phyloP scores from a whole-genome alignment of 2,113 vertebrate species.

The Abramis brama region DNA sequence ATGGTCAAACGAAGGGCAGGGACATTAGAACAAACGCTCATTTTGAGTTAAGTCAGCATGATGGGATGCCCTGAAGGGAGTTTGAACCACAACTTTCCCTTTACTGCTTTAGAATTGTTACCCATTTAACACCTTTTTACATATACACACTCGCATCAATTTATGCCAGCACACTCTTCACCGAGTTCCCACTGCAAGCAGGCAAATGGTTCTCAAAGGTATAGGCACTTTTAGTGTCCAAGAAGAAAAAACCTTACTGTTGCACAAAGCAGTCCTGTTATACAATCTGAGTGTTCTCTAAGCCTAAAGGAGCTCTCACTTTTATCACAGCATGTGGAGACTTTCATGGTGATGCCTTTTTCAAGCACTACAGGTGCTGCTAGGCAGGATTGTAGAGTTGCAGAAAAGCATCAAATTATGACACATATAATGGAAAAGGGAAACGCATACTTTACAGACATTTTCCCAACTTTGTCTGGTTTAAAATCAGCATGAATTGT shows the following conservation, averaged over 20 bases:
- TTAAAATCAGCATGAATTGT: constrained; percentile 8
- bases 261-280: constrained; percentile 30
- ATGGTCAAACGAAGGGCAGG: constrained; percentile 28
- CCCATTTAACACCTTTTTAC: constrained; percentile 15
- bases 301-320: constrained; percentile 39
- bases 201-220: constrained; percentile 57
- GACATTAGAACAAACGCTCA: neutral
- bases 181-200: constrained; percentile 59
- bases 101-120: constrained; percentile 10
- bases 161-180: constrained; percentile 62
- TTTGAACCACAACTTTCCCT: neutral
- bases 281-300: constrained; percentile 3
- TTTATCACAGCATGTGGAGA: constrained; percentile 28
- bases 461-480: neutral
- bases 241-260: constrained; percentile 30
- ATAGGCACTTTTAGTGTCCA: constrained; percentile 30
- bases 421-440: constrained; percentile 11
- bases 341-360: constrained; percentile 25
- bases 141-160: neutral
- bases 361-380: constrained; percentile 10
- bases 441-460: constrained; percentile 3
- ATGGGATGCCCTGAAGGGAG: neutral
- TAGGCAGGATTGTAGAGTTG: constrained; percentile 7
- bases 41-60: constrained; percentile 24
- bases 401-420: constrained; percentile 9